phyloP scores from a whole-genome alignment of 2,888 invertebrate species.

The Lymantria monacha region DNA sequence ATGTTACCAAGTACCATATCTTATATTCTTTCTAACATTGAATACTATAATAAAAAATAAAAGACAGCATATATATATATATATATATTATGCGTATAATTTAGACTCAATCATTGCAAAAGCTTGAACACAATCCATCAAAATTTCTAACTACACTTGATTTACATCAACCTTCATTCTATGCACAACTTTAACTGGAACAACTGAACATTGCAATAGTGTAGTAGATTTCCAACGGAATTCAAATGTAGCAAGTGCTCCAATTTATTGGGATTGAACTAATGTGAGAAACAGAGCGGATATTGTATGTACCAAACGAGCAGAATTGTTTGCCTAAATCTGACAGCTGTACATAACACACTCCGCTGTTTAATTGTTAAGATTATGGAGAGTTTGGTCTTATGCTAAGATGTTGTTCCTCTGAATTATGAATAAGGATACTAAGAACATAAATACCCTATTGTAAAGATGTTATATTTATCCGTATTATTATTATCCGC shows the following conservation, averaged over 20 bases:
- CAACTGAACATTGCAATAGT: constrained; percentile 21
- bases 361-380: constrained; percentile 20
- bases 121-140: background rate
- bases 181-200: constrained; percentile 23
- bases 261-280: constrained; percentile 66
- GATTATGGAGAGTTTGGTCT: constrained; percentile 1
- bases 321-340: constrained; percentile 65
- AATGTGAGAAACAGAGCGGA: constrained; percentile 67
- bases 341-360: constrained; percentile 65
- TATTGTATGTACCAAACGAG: constrained; percentile 49
- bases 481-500: no score
- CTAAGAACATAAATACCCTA: background rate
- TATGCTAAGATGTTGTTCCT: background rate
- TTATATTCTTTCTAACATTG: no score
- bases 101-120: no score
- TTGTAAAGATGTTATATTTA: no score
- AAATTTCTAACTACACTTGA: constrained; percentile 12
- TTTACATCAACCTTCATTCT: constrained; percentile 18
- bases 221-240: constrained; percentile 26
- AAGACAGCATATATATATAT: no score
- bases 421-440: background rate
- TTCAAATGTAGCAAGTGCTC: constrained; percentile 47
- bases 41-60: no score
- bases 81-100: no score
- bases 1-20: no score